Percentiles rank a stretch among this genome's conserved stretches.
Evolutionary conservation across 2,113 vertebrate genomes (phyloP).

Genomic region (Talpa occidentalis): DNA sequence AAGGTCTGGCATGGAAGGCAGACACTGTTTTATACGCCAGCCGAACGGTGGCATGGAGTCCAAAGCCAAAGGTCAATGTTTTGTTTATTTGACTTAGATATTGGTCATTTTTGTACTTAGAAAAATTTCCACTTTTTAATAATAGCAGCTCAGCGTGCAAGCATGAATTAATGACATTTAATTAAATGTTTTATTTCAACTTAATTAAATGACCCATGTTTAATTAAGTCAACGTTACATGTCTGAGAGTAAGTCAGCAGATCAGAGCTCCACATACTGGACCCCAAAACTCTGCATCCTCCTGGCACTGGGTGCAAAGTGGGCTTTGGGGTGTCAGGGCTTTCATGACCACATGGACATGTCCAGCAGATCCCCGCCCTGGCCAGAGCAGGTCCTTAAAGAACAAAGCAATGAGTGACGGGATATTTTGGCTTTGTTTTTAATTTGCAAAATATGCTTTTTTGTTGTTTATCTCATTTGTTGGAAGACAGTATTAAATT

Average conservation of each 20-base stretch:
- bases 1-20: not conserved
- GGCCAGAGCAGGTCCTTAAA: no score
- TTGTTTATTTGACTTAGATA: not conserved
- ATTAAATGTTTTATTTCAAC: conserved; percentile 57
- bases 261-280: not conserved
- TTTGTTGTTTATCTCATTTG: not conserved
- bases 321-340: not conserved
- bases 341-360: no score
- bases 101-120: not conserved
- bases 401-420: not conserved
- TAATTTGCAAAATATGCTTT: not conserved
- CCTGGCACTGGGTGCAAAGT: not conserved
- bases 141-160: conserved; percentile 39
- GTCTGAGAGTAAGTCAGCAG: not conserved
- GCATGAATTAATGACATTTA: conserved; percentile 56
- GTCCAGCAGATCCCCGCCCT: no score
- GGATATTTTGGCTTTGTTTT: not conserved
- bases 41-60: not conserved
- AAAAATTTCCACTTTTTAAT: not conserved
- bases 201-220: conserved; percentile 45
- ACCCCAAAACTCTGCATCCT: no score
- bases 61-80: no score
- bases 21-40: not conserved
- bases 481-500: not conserved
- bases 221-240: conserved; percentile 29